phyloP scores from a whole-genome alignment of 2,113 vertebrate genomes.

The Microcebus ravelobensis region DNA sequence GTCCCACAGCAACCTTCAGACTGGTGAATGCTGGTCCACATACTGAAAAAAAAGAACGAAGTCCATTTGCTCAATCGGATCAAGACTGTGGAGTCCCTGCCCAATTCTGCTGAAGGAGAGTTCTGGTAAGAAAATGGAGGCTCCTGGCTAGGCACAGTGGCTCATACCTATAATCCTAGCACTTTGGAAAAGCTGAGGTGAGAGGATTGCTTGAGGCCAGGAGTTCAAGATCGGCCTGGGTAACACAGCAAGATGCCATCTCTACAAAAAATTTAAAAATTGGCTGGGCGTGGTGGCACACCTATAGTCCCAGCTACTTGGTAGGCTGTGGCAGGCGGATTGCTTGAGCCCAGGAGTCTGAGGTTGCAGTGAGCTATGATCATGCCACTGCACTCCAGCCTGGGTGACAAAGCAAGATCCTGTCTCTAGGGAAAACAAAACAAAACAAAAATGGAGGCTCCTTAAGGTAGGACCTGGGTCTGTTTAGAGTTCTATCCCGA shows the following conservation, averaged over 20 bases:
- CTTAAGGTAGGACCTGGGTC: background rate
- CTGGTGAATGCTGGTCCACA: slow-evolving; percentile 88
- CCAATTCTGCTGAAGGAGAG: background rate
- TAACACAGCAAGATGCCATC: too few species aligned
- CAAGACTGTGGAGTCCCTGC: background rate
- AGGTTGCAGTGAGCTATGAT: too few species aligned
- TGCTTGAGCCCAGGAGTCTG: too few species aligned
- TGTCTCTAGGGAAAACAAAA: background rate
- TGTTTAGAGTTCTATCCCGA: background rate
- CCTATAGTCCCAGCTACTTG: too few species aligned
- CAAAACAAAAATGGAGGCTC: background rate
- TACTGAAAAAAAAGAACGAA: slow-evolving; percentile 83
- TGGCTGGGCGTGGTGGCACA: too few species aligned
- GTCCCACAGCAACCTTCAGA: slow-evolving; percentile 91
- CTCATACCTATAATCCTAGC: too few species aligned
- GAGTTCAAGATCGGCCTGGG: too few species aligned
- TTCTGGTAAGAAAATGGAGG: background rate
- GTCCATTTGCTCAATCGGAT: background rate
- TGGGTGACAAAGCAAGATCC: background rate
- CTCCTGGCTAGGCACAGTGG: background rate
- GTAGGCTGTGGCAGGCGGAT: too few species aligned
- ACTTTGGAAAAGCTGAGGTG: too few species aligned
- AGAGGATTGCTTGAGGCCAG: too few species aligned
- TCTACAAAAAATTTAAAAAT: too few species aligned
- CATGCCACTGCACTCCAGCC: too few species aligned